Evolutionary conservation across 2,888 invertebrate genomes (phyloP).

Genomic region (Caenorhabditis sp.): DNA sequence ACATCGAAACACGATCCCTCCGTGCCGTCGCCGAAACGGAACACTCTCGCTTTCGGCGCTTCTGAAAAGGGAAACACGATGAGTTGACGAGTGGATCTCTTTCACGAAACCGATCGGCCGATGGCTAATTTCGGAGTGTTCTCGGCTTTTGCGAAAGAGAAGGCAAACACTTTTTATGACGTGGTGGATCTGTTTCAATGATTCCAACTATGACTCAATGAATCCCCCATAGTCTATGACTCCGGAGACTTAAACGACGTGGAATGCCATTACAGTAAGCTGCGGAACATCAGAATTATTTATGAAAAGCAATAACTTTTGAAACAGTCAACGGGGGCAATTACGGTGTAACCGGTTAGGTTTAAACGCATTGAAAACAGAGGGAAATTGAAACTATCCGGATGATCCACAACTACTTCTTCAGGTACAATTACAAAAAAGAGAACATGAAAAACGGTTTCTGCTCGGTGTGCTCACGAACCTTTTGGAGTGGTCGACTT

Average conservation of each 20-base stretch:
- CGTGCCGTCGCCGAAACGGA: constrained; percentile 72
- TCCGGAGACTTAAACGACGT: no score
- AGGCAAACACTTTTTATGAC: no score
- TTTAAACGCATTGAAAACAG: no score
- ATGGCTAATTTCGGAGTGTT: not conserved
- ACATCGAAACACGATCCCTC: constrained; percentile 70
- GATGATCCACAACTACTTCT: no score
- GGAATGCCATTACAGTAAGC: no score
- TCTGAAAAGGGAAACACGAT: constrained; percentile 41
- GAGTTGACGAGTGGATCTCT: constrained; percentile 7
- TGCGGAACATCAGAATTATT: not conserved
- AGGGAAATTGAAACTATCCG: no score
- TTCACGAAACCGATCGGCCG: not conserved
- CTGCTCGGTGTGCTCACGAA: not conserved
- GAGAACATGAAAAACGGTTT: no score
- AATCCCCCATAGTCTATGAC: no score
- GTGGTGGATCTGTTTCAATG: no score
- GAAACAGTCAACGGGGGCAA: constrained; percentile 5
- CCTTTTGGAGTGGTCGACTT: constrained; percentile 34
- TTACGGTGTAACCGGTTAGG: constrained; percentile 1
- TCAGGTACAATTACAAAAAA: not conserved
- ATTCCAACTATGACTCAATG: no score
- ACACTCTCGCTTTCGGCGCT: constrained; percentile 58
- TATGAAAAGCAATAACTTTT: not conserved
- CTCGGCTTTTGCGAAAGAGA: no score